Base-by-base conservation (phyloP, 2,797 vertebrate genomes). In the Erpetoichthys calabaricus region DNA sequence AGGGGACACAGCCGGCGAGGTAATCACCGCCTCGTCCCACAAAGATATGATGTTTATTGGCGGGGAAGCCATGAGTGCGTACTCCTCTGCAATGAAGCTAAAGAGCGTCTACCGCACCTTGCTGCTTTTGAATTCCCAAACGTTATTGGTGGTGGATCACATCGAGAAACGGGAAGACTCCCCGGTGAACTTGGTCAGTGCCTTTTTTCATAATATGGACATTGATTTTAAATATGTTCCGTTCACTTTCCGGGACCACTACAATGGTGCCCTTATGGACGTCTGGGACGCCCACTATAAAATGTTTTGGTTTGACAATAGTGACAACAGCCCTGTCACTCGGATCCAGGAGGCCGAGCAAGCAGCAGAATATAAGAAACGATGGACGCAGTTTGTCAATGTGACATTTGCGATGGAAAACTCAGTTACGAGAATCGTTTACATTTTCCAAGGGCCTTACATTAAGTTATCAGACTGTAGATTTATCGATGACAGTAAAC, bases 161-260 rank as follows among this genome's bases (percentile, higher is more conserved):
- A 82, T 98, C 0, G 93, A 96, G 69, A 93, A 85, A 70, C 69
- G 75, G 59, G 70, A 67, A 0, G 80, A 87, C 57, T 98, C 95
- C 8, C 90, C 91, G 0, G 60, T 98, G 5, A 80, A 69, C 59
- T 80, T 83, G 43, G 77, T 90, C 75, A 97, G 94, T 64, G 92
- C 95, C 46, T 99, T 99, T 78, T 99, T 99, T 77, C 94, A 99
- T 80, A 99, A 99, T 67, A 85, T 99, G n/a, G 94, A 99, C 74
- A 97, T 98, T 56, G 95, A 99, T 74, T 98, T 99, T 73, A 97
- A 97, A 68, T 98, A 98, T 6, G 84, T 95, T 42, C 84, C 91
- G 1, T 89, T 91, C 64, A 87, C 64, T 64, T 89, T 90, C 70
- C 81, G 85, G 81, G 90, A 86, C 68, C 86, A 68, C 63, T 93